A percentile compares a stretch with the other conserved stretches of the same genome.
Conservation (phyloP, 1,140 invertebrate species). For the Akabosia matsudoensis region DNA sequence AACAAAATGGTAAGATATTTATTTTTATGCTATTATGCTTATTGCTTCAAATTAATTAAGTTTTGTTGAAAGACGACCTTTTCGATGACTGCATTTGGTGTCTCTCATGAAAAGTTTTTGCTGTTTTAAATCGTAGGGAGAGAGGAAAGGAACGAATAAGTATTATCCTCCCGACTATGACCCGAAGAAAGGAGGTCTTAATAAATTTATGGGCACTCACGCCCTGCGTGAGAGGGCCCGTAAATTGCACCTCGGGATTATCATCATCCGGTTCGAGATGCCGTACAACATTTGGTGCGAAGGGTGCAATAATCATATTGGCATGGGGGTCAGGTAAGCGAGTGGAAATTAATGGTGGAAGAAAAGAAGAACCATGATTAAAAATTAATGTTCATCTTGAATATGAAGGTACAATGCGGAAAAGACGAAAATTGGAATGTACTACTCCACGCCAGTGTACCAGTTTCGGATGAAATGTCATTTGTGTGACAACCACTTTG, state of each 20-base stretch:
- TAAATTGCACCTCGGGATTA: conserved; percentile 91
- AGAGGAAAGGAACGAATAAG: conserved; percentile 94
- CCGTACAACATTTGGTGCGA: conserved; percentile 99
- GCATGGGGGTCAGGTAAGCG: conserved; percentile 85
- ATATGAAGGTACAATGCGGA: conserved; percentile 86
- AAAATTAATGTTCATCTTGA: background rate
- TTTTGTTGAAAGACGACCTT: no score
- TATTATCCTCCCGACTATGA: conserved; percentile 99
- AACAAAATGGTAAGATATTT: no score
- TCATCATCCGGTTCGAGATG: conserved; percentile 99
- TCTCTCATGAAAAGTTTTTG: background rate
- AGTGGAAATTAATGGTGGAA: background rate
- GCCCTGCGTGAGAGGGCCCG: conserved; percentile 89
- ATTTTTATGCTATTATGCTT: no score
- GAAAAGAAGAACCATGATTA: background rate
- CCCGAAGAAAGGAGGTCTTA: conserved; percentile 84
- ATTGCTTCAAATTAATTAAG: no score
- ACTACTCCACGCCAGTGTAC: conserved; percentile 95
- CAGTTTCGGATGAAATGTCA: conserved; percentile 99
- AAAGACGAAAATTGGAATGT: conserved; percentile 98
- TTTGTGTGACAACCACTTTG: conserved; percentile 95
- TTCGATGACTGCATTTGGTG: no score
- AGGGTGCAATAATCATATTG: conserved; percentile 96
- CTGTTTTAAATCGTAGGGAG: conserved; percentile 65
- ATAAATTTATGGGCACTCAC: conserved; percentile 92